Evolutionary conservation across 2,113 vertebrate genomes (phyloP).

Genomic region (Tor tambroides): DNA sequence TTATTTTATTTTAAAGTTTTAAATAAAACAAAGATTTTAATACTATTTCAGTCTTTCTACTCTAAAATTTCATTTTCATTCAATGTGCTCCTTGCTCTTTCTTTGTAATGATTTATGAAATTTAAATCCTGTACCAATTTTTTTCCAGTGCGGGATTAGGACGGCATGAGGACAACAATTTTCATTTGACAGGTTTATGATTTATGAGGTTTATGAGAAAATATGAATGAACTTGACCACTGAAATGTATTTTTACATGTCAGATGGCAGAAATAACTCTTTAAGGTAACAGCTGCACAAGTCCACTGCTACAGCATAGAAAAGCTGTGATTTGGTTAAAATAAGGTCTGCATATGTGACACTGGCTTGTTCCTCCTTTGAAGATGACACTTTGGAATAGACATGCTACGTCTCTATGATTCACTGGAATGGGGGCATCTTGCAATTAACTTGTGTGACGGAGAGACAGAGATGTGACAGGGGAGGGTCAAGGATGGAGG

Average conservation of each 20-base stretch:
- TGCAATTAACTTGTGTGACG: slow-evolving; percentile 48
- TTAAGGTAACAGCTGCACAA: too few relatives aligned
- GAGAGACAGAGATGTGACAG: slow-evolving; percentile 53
- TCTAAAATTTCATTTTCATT: too few relatives aligned
- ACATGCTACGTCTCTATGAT: slow-evolving; percentile 61
- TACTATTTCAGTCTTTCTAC: too few relatives aligned
- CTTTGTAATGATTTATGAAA: too few relatives aligned
- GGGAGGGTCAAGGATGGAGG: slow-evolving; percentile 56
- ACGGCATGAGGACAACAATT: not conserved
- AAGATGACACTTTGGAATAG: slow-evolving; percentile 38
- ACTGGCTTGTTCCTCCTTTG: not conserved
- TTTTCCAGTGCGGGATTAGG: too few relatives aligned
- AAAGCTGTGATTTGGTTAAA: not conserved
- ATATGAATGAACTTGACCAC: not conserved
- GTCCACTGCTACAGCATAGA: not conserved
- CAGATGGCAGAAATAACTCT: not conserved
- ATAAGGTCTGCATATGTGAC: not conserved
- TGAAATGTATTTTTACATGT: not conserved
- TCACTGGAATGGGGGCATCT: slow-evolving; percentile 64
- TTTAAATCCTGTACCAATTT: too few relatives aligned
- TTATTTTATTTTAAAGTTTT: too few relatives aligned
- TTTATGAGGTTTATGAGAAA: too few relatives aligned
- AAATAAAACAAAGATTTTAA: too few relatives aligned
- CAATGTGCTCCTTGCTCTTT: too few relatives aligned
- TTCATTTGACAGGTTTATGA: not conserved